Base-by-base conservation (phyloP, 1,140 invertebrate genomes). In the Ooceraea biroi region DNA sequence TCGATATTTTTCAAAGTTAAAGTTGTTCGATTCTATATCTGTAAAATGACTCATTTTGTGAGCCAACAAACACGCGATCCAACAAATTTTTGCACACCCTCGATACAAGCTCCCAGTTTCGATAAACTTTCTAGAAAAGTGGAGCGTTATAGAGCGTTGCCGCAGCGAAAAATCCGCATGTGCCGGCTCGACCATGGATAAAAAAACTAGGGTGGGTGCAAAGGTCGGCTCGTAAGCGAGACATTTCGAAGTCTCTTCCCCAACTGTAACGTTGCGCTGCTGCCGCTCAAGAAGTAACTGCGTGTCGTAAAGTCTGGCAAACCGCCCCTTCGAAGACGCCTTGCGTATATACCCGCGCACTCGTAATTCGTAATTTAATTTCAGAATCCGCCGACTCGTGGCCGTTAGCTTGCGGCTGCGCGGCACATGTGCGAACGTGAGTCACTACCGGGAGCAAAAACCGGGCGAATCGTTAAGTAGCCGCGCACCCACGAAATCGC, bases 351-450 rank as follows among this genome's bases (percentile, higher is more conserved):
- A 52, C 50, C 60, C 14, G 27, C 71, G 77, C 80, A 82, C 71
- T 83, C 69, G 63, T 83, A 89, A 89, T 87, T 89, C 78, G 85
- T 86, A 90, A 90, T 90, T 89, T 90, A 85, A 88, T 90, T 89
- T 88, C 76, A 57, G 58, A 74, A 74, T 61, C 57, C 57, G 30
- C 63, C 60, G 74, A 85, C 84, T 85, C 36, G 36, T 74, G 60
- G 61, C 19, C 65, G 74, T 82, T 73, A 58, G 52, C 48, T 50
- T 65, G 60, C 36, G 77, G 69, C 58, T 57, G 57, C 22, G 19
- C 36, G 17, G 65, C 27, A 12, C 68, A 73, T 73, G 55, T 82
- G 74, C 48, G 52, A 65, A 55, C 68, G 46, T 86, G 68, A 85
- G 50, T 86, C 61, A 86, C 46, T 82, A 68, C 46, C 27, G 36